These are phyloP conservation scores for Tethea ocularis DNA, from an alignment of 2,888 invertebrate species.

Conservation along the genomic window DNA sequence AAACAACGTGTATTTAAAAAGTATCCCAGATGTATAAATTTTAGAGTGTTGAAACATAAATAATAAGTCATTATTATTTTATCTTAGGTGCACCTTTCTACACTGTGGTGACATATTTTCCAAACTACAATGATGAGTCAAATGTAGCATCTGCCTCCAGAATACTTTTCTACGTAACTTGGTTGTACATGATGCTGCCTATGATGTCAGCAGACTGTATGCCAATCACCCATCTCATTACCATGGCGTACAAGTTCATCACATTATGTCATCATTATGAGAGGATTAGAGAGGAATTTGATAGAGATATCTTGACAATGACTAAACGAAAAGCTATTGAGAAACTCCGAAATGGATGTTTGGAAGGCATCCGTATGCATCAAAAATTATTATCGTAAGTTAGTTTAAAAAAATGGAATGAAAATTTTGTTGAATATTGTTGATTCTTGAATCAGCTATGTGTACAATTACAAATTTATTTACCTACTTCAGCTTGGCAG, in stretches of 20 bases:
- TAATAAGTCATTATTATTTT: constrained; percentile 15
- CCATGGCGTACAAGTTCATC: constrained; percentile 65
- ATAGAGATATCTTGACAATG: constrained; percentile 40
- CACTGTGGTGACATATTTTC: constrained; percentile 72
- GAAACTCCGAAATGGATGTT: constrained; percentile 54
- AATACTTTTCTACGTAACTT: constrained; percentile 68
- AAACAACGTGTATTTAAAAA: too few relatives aligned
- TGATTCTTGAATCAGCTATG: too few relatives aligned
- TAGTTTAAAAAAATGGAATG: too few relatives aligned
- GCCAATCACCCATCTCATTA: constrained; percentile 69
- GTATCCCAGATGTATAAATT: too few relatives aligned
- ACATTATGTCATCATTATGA: constrained; percentile 63
- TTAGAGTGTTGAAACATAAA: neutral
- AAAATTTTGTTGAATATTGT: too few relatives aligned
- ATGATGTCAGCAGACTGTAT: constrained; percentile 76
- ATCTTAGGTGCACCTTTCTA: constrained; percentile 68
- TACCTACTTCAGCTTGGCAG: constrained; percentile 59
- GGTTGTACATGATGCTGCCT: constrained; percentile 75
- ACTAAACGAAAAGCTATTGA: constrained; percentile 46
- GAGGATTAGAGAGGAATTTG: constrained; percentile 53
- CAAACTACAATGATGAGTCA: constrained; percentile 61
- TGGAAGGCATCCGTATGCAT: constrained; percentile 68
- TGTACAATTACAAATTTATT: neutral
- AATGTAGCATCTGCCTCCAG: constrained; percentile 51
- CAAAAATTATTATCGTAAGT: constrained; percentile 68